Conservation (phyloP, 64 coral and sea anemone species). For the Hydrozoanthus tunicans region DNA sequence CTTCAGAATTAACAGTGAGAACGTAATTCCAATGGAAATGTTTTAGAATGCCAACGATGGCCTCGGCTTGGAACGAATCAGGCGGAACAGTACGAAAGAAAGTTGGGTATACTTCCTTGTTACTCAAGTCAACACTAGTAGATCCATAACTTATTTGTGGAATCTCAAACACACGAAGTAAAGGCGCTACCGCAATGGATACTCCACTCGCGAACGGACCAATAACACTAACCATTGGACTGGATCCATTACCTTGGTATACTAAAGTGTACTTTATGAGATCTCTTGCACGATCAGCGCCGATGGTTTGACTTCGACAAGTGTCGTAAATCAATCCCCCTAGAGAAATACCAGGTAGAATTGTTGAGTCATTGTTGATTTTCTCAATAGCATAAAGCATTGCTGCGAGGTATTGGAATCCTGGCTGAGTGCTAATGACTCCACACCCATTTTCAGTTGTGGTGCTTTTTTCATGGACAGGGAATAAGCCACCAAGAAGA, state of each 20-base stretch:
- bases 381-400: conserved; percentile 88
- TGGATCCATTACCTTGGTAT: not conserved
- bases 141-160: conserved; percentile 95
- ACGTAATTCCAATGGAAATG: conserved; percentile 90
- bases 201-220: conserved; percentile 86
- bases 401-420: conserved; percentile 85
- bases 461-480: conserved; percentile 72
- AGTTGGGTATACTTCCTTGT: conserved; percentile 81
- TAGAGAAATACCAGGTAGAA: conserved; percentile 83
- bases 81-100: conserved; percentile 95
- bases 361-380: conserved; percentile 78
- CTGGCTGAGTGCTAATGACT: conserved; percentile 70
- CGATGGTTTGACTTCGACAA: conserved; percentile 88
- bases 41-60: conserved; percentile 77
- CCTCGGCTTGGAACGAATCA: conserved; percentile 79
- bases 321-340: conserved; percentile 91
- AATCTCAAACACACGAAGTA: conserved; percentile 89
- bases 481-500: conserved; percentile 76
- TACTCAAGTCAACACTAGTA: conserved; percentile 70
- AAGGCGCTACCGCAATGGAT: conserved; percentile 74
- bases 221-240: conserved; percentile 74
- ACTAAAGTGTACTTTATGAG: conserved; percentile 80
- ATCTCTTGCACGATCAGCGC: conserved; percentile 83
- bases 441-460: conserved; percentile 85
- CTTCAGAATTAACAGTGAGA: conserved; percentile 75